Evolutionary conservation across 2,888 invertebrate species (phyloP), one percentile per base, ranked within the genome.

Genomic region (Lymantria dispar): DNA sequence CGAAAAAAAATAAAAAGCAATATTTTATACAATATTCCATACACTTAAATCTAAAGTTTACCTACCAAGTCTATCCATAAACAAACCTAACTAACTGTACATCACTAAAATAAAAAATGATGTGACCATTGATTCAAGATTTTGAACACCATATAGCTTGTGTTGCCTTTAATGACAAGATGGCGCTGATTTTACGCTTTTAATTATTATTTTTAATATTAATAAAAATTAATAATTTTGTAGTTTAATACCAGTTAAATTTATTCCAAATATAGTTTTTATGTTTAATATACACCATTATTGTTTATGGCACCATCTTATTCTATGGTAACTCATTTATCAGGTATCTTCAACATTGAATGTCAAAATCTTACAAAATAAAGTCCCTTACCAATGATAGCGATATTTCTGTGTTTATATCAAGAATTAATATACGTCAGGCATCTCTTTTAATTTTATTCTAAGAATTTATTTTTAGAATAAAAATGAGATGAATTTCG

Each of bases 261-360:
- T 50, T 48, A 13, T 10, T 37, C 29, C 41, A 37, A 60, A 50
- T 56, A 47, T 36, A 54, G 52, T 54, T 60, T 11, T 43, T 43
- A 62, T 54, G 54, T 54, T 56, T 11, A 54, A 52, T 60, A 66
- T 51, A 70, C 70, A 76, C 76, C 78, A 77, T 78, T 75, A 72
- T 74, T 74, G 65, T 74, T 71, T 86, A 88, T 88, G 87, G 87
- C 89, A 89, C 88, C 88, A 85, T 83, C 86, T 80, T 82, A 86
- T 63, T 76, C 85, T 87, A 87, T 86, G 89, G 89, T 88, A 87
- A 89, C 88, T 87, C 80, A 73, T 75, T 53, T 50, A 73, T 75
- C 83, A 84, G 86, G 85, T 86, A 83, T 80, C 68, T 68, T 60
- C 46, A 68, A 70, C 71, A 70, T 62, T 62, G 56, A 44, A 70